Percentiles rank a stretch among this genome's conserved stretches.
These are phyloP conservation scores for Malurus splendens DNA, from an alignment of 2,797 vertebrate genomes.

Conservation along the genomic window DNA sequence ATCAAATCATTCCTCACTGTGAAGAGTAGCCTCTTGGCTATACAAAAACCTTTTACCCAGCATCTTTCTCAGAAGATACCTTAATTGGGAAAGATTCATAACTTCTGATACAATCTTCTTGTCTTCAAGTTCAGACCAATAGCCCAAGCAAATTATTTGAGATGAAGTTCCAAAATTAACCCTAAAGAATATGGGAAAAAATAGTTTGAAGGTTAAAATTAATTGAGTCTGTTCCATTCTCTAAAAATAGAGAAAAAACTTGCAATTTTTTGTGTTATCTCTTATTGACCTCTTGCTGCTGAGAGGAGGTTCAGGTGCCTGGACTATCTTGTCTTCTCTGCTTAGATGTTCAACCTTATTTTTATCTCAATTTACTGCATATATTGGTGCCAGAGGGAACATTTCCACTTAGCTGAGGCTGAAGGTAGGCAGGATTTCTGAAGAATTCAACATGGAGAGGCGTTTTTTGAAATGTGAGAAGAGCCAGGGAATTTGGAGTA, in stretches of 20 bases:
- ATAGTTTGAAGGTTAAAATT: not conserved
- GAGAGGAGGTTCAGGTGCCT: not conserved
- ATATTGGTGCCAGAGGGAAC: not conserved
- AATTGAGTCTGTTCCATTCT: not conserved
- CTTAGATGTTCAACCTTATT: not conserved
- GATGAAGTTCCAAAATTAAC: conserved; percentile 44
- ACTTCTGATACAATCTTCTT: conserved; percentile 60
- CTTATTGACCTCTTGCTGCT: not conserved
- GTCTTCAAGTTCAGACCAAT: conserved; percentile 36
- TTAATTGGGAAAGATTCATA: conserved; percentile 63
- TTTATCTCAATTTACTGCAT: not conserved
- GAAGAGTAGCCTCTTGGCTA: conserved; percentile 44
- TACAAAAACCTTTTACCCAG: conserved; percentile 50
- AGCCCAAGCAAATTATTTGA: conserved; percentile 38
- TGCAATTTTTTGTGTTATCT: not conserved
- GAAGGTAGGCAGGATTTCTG: not conserved
- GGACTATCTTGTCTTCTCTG: not conserved
- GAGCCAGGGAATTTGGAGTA: not conserved
- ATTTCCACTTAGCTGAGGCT: not conserved
- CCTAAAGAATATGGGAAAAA: not conserved
- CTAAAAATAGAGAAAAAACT: not conserved
- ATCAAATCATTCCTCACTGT: conserved; percentile 53
- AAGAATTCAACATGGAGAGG: not conserved
- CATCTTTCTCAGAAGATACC: conserved; percentile 34
- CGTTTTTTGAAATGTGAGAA: not conserved